Base-by-base conservation (phyloP, 1,140 invertebrate species). In the Microvelia longipes region DNA sequence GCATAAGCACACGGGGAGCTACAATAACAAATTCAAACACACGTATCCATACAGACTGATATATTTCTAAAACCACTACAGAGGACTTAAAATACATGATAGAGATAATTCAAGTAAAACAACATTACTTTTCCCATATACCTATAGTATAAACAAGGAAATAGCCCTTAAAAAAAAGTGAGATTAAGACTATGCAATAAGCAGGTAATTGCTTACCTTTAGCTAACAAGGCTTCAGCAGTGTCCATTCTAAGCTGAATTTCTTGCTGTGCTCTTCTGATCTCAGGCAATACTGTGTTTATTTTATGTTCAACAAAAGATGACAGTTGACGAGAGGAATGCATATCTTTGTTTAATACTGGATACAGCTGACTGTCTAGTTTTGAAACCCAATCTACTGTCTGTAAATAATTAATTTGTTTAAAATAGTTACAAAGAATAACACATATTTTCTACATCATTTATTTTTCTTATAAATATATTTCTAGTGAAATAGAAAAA, bases 311-410 rank as follows among this genome's bases (percentile, higher is more conserved):
- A 30, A 92, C 79, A 75, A 85, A 82, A 68, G 80, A 75, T 11
- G 84, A 78, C 74, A 87, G 82, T 63, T 83, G 82, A 68, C 81
- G 80, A 29, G 85, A 81, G 71, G 84, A 83, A 50, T 82, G 81
- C 0, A 86, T 83, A 69, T 85, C 81, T 29, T 84, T 84, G 62
- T 84, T 87, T 70, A 93, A 85, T 25, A 91, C 82, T 19, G 90
- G 90, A 82, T 91, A 93, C 69, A 92, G 79, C 72, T 89, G 86
- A 68, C 84, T 83, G 75, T 89, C 86, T 74, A 90, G 82, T 78
- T 88, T 87, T n/a, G 86, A 85, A 73, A 88, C 86, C 83, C 85
- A 88, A 74, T 86, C 85, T 72, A 91, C 85, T 28, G 88, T 90
- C 90, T 92, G 78, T 0, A 79, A 79, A 74, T 74, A 74, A 75